Percentiles rank a stretch among this genome's conserved stretches.
phyloP scores from a whole-genome alignment of 1,140 invertebrate species.

The Caenorhabditis briggsae region DNA sequence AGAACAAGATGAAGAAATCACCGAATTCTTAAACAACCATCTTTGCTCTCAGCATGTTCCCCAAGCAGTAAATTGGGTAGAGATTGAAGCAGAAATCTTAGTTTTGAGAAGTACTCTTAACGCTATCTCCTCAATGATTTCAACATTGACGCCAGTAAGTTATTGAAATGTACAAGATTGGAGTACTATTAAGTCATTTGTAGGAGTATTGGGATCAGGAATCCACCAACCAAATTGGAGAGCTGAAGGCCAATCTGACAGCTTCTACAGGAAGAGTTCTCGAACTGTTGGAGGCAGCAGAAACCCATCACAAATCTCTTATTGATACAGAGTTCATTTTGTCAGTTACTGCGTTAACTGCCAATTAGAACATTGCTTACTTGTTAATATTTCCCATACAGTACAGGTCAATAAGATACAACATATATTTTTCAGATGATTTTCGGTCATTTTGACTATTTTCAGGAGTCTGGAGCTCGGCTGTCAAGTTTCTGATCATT shows the following conservation, averaged over 20 bases:
- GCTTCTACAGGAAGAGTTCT: neutral
- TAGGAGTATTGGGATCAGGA: neutral
- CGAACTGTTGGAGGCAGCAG: neutral
- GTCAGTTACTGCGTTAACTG: too few species aligned
- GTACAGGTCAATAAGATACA: too few species aligned
- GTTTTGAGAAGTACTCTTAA: neutral
- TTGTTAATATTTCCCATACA: too few species aligned
- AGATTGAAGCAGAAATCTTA: neutral
- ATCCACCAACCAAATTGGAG: neutral
- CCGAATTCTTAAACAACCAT: neutral
- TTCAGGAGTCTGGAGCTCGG: too few species aligned
- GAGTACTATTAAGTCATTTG: neutral
- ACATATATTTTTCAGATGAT: too few species aligned
- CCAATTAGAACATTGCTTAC: too few species aligned
- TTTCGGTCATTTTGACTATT: too few species aligned
- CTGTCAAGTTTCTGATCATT: too few species aligned
- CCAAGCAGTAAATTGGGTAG: neutral
- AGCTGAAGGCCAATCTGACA: neutral
- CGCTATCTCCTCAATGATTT: neutral
- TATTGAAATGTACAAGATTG: neutral
- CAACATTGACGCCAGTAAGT: neutral
- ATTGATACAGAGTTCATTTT: too few species aligned
- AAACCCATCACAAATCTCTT: neutral
- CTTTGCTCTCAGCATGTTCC: too few species aligned
- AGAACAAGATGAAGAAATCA: neutral